Evolutionary conservation across 2,888 invertebrate genomes (phyloP), one percentile per base, ranked within the genome.

Genomic region (Scaptomyza tumidula): DNA sequence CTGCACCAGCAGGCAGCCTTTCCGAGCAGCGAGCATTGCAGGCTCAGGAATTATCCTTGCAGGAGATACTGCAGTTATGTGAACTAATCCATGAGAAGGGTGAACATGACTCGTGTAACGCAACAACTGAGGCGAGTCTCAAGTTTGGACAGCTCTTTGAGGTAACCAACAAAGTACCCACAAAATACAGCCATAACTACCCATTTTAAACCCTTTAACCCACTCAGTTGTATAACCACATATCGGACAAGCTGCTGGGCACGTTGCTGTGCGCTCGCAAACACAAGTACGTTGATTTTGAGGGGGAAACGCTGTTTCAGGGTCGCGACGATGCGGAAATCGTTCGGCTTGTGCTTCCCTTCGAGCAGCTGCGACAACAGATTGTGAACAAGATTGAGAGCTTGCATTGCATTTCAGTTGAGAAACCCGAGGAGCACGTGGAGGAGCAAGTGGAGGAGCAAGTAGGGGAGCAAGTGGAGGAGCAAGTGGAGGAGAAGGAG

Each of bases 231-330:
- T 98, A 98, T 93, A 97, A 96, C 11, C 93, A 95, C 54, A 97
- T 98, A 82, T 96, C 96, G 37, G 96, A 97, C 92, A 98, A 99
- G 93, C 94, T 98, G 45, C 98, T 99, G n/a, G 99, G 99, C 1
- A 93, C 98, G 75, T 93, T 99, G 58, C 92, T 99, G 64, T 93
- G 98, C 71, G 98, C 98, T 0, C 94, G 99, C 71, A 98, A 97
- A 91, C 96, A 98, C 90, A 96, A 96, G 48, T 93, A 97, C 50
- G 93, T 99, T 1, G 95, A 95, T 75, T 99, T 99, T 90, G 97
- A 97, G 90, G 98, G 98, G 46, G 98, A 99, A 93, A 96, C 96
- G 87, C 93, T 98, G 67, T 99, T 97, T 90, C 98, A 99, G 50
- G 78, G 98, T 91, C 94, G 96, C 62, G 98, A 99, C 89, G 98